Evolutionary conservation across 1,140 invertebrate genomes (phyloP), one percentile per base, ranked within the genome.

Genomic region (Pseudomyrmex pallidus): DNA sequence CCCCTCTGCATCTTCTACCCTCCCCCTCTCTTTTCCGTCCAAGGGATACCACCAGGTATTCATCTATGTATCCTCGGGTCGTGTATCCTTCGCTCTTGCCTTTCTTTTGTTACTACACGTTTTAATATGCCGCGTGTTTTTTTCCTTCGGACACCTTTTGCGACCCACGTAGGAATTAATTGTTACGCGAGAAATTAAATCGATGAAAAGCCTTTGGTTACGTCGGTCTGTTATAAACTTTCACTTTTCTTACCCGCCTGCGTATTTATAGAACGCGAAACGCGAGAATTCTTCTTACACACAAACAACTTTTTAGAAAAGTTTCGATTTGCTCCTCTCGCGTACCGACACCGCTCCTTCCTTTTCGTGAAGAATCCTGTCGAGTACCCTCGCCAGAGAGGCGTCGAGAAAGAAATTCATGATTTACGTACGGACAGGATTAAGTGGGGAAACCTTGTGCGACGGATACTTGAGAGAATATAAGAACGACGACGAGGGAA

Each of bases 391-490:
- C 20, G 73, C 59, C 62, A 83, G n/a, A n/a, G n/a, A n/a, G 82
- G 72, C 82, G 87, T 87, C 84, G 77, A 87, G 85, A 80, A 89
- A 84, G 61, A 86, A 89, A 83, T 87, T 85, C 74, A 63, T 89
- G 88, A 89, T 89, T 89, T 89, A 89, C 88, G 85, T 74, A 73
- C 73, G 82, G 82, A 54, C 59, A 76, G 85, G 82, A 89, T 89
- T 89, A 89, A 89, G 61, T 48, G 61, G 50, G 73, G 82, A 73
- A 67, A 73, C 50, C 70, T 70, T 64, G 64, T 48, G 50, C 59
- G 82, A 84, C 74, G 85, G 74, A 74, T 84, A 80, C 74, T 72
- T 22, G 63, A 63, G 63, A 52, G 82, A 74, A 63, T 70, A 74
- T 86, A 70, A 84, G 67, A 56, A 83, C 59, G 61, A 74, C 35